Base-by-base conservation (phyloP, 2,797 vertebrate genomes). In the Morus bassanus region DNA sequence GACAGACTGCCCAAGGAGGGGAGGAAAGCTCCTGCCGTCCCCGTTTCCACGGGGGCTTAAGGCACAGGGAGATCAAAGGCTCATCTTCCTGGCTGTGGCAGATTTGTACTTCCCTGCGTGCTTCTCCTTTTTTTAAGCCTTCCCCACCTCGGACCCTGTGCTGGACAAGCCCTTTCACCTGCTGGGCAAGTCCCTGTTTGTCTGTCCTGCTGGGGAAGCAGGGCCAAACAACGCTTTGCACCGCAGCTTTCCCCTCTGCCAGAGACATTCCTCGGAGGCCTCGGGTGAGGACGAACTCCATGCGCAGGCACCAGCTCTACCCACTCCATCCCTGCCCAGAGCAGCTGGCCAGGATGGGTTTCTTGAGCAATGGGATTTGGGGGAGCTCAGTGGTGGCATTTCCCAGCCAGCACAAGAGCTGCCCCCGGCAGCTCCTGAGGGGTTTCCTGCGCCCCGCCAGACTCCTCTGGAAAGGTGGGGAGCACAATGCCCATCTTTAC, bases 311-410 rank as follows among this genome's bases (percentile, higher is more conserved):
- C 39, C 24, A 17, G 23, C 75, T 73, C 68, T 25, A 5, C 5
- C 3, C 4, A 3, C 78, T 63, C 59, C 54, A 7, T 10, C 74
- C 67, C 6, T 37, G 56, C 45, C 69, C 1, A 0, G 35, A 77
- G 75, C 75, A n/a, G 67, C 67, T 2, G 2, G 2, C 30, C 27
- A 18, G 84, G 45, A 41, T 14, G 10, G 30, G 7, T 41, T 60
- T 16, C 75, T 43, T 10, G 0, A 41, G 10, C 0, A 0, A 5
- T 13, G 46, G 78, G 25, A 33, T 6, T 2, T 31, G 50, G 46
- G 57, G 45, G 8, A 80, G 50, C 59, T 46, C 24, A 3, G 69
- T 8, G 21, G 45, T 45, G 73, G 31, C 50, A 28, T 65, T 75
- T 67, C 69, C 59, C 69, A 84, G 13, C 57, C 61, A 65, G 56